A percentile compares a stretch with the other conserved stretches of the same genome.
These are phyloP conservation scores for Saturnia pavonia DNA, from an alignment of 2,888 invertebrate genomes.

Conservation along the genomic window DNA sequence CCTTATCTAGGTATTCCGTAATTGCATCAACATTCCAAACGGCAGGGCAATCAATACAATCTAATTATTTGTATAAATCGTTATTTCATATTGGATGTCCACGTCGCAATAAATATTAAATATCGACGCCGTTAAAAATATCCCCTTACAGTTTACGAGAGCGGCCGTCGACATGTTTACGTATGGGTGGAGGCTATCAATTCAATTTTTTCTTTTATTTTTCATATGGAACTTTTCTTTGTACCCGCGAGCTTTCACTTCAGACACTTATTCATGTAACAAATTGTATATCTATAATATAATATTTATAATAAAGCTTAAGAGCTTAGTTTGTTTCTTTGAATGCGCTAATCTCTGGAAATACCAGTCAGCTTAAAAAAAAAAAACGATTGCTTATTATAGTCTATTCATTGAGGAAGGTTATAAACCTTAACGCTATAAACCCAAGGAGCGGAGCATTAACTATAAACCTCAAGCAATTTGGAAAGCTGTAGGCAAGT, in stretches of 20 bases:
- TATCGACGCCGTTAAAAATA: conserved; percentile 80
- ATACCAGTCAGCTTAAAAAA: too few relatives aligned
- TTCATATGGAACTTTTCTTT: conserved; percentile 45
- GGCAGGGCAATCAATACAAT: conserved; percentile 48
- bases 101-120: conserved; percentile 80
- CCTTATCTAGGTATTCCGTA: background rate
- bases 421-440: too few relatives aligned
- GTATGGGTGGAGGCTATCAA: conserved; percentile 71
- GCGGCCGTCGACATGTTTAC: conserved; percentile 75
- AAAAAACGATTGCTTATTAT: too few relatives aligned
- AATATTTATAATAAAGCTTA: background rate
- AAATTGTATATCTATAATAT: background rate
- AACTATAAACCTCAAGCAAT: too few relatives aligned
- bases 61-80: conserved; percentile 73
- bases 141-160: conserved; percentile 81
- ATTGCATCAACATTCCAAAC: conserved; percentile 8
- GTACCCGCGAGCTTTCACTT: conserved; percentile 58
- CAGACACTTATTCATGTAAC: conserved; percentile 30
- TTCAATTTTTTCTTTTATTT: conserved; percentile 67
- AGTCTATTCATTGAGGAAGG: too few relatives aligned
- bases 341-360: too few relatives aligned
- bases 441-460: too few relatives aligned
- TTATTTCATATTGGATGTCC: conserved; percentile 76
- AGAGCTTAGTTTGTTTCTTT: too few relatives aligned
- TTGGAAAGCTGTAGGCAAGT: too few relatives aligned